These are phyloP conservation scores for Oxyteleia sp. DNA, from an alignment of 2,888 invertebrate species.

Conservation along the genomic window DNA sequence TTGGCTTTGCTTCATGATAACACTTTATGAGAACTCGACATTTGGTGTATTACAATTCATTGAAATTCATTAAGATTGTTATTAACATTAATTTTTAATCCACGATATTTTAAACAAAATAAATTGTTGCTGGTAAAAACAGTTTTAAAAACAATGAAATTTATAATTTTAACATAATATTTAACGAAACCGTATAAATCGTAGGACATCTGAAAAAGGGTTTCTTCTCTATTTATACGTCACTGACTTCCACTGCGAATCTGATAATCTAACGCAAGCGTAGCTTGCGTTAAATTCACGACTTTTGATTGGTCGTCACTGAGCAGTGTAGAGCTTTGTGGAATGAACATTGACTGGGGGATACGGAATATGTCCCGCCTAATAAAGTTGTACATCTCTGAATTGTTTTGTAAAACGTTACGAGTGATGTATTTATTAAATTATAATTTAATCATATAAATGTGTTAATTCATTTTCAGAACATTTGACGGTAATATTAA, in stretches of 20 bases:
- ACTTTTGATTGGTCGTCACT: slow-evolving; percentile 23
- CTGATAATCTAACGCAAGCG: not conserved
- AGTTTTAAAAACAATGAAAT: too few relatives aligned
- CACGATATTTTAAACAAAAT: too few relatives aligned
- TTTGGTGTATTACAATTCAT: too few relatives aligned
- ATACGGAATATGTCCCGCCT: slow-evolving; percentile 38
- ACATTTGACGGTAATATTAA: too few relatives aligned
- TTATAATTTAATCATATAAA: not conserved
- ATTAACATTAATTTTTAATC: too few relatives aligned
- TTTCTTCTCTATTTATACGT: slow-evolving; percentile 6
- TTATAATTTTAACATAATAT: too few relatives aligned
- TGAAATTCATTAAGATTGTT: too few relatives aligned
- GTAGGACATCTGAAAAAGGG: slow-evolving; percentile 6
- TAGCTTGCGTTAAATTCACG: slow-evolving; percentile 26
- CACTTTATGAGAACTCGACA: too few relatives aligned
- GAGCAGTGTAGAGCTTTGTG: slow-evolving; percentile 15
- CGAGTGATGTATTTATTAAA: not conserved
- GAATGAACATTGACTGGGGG: slow-evolving; percentile 23
- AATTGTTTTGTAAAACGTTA: not conserved
- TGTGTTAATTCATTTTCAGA: not conserved
- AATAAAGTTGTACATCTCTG: slow-evolving; percentile 21
- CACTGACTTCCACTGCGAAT: slow-evolving; percentile 7
- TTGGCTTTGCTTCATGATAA: too few relatives aligned
- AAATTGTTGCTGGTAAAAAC: too few relatives aligned
- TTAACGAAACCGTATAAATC: too few relatives aligned